Conservation (phyloP, 2,888 invertebrate species). For the Digitonthophagus gazella region DNA sequence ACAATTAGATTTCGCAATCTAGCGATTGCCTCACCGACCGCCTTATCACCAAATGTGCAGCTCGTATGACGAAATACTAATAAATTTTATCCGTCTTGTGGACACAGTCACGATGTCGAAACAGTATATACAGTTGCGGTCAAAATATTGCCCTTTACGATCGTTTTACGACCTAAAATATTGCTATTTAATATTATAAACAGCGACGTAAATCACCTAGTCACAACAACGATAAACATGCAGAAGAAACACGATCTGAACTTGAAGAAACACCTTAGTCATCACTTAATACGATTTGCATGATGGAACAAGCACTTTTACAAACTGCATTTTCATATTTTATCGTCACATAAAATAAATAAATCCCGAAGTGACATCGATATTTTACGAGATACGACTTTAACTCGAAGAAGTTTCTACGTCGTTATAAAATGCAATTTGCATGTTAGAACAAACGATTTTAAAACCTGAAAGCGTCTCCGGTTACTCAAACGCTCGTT, state of each 20-base stretch:
- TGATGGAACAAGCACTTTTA: no score
- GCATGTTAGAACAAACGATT: not conserved
- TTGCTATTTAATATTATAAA: no score
- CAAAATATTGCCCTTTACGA: no score
- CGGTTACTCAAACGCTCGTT: not conserved
- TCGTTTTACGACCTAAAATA: no score
- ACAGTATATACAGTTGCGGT: not conserved
- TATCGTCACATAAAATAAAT: no score
- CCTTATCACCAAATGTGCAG: not conserved
- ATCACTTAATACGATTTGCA: no score
- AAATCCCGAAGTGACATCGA: no score
- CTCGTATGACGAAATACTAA: not conserved
- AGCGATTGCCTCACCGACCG: not conserved
- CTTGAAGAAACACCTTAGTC: no score
- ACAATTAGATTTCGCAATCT: not conserved
- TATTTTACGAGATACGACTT: not conserved
- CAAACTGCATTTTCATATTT: no score
- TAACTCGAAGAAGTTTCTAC: not conserved
- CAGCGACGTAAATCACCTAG: no score
- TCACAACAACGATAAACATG: no score
- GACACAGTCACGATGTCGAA: not conserved
- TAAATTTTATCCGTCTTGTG: not conserved
- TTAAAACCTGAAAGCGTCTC: not conserved
- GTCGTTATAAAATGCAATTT: not conserved
- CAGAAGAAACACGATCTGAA: no score